These are phyloP conservation scores for Drosophila santomea DNA, from an alignment of 1,140 invertebrate genomes.

Conservation along the genomic window DNA sequence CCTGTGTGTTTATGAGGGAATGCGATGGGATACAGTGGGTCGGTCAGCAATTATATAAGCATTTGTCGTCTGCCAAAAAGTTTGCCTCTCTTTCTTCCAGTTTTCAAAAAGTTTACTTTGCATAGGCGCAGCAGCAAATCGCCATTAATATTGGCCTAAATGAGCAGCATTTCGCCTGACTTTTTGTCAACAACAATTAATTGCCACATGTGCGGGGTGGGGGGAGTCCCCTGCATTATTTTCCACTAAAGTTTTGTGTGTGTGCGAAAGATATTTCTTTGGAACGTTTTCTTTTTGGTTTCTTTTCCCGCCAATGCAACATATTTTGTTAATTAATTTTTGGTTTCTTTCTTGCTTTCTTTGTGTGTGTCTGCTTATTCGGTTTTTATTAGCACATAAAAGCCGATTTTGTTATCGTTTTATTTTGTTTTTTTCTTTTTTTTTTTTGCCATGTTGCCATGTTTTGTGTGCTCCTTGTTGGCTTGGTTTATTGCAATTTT, in stretches of 20 bases:
- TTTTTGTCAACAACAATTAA: constrained; percentile 55
- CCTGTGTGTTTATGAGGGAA: background rate
- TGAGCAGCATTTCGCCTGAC: constrained; percentile 12
- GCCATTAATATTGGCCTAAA: constrained; percentile 57
- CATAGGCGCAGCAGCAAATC: constrained; percentile 8
- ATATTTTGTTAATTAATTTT: constrained; percentile 68
- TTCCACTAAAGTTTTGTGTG: constrained; percentile 11
- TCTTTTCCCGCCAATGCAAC: constrained; percentile 24
- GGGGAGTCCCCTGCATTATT: background rate
- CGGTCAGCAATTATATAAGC: constrained; percentile 8
- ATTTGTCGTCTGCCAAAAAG: constrained; percentile 20
- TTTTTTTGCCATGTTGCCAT: background rate
- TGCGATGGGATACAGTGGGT: constrained; percentile 2
- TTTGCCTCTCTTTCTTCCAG: constrained; percentile 9
- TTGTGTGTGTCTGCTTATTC: constrained; percentile 16
- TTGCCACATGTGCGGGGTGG: constrained; percentile 42
- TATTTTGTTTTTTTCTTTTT: constrained; percentile 21
- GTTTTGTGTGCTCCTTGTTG: constrained; percentile 2
- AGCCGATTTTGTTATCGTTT: constrained; percentile 39
- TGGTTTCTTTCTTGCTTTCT: constrained; percentile 19
- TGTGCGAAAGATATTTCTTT: constrained; percentile 24
- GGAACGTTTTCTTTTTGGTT: constrained; percentile 10
- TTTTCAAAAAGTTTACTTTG: background rate
- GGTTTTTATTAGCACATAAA: constrained; percentile 59
- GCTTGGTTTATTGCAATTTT: constrained; percentile 47